Percentiles rank a stretch among this genome's conserved stretches.
phyloP scores from a whole-genome alignment of 2,888 invertebrate genomes.

The Leucoma salicis region DNA sequence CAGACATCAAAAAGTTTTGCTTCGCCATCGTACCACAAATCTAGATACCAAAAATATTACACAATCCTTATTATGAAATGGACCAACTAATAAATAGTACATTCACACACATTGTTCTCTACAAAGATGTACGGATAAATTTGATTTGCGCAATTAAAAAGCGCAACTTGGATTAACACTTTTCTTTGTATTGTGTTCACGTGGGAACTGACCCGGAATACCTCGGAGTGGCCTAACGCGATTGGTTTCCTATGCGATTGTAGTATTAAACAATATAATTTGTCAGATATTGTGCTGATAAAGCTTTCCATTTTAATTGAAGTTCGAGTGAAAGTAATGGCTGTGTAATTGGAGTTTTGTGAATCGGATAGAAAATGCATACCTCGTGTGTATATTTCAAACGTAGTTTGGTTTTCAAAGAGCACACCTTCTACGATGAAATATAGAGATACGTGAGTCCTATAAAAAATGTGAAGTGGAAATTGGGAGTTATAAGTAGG shows the following conservation, averaged over 20 bases:
- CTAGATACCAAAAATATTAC: conserved; percentile 16
- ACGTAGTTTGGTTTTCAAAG: too few species aligned
- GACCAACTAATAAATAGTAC: conserved; percentile 27
- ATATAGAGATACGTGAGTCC: too few species aligned
- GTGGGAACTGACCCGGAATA: conserved; percentile 7
- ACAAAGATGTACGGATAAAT: conserved; percentile 29
- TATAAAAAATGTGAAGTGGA: too few species aligned
- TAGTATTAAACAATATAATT: conserved; percentile 20
- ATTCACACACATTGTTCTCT: conserved; percentile 35
- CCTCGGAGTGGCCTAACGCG: neutral
- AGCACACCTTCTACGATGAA: too few species aligned
- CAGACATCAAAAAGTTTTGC: too few species aligned
- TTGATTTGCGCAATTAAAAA: conserved; percentile 36
- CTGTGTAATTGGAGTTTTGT: neutral
- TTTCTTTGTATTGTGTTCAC: conserved; percentile 14
- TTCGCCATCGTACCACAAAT: conserved; percentile 7
- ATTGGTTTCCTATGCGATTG: conserved; percentile 11
- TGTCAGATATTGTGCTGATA: conserved; percentile 12
- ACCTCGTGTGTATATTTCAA: too few species aligned
- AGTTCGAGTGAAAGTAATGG: neutral
- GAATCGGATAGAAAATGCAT: too few species aligned
- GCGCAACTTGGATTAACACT: conserved; percentile 35
- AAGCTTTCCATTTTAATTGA: conserved; percentile 1
- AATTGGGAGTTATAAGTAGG: too few species aligned
- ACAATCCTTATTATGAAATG: conserved; percentile 32